Conservation (phyloP, 1,140 invertebrate genomes). For the Drosophila tropicalis region DNA sequence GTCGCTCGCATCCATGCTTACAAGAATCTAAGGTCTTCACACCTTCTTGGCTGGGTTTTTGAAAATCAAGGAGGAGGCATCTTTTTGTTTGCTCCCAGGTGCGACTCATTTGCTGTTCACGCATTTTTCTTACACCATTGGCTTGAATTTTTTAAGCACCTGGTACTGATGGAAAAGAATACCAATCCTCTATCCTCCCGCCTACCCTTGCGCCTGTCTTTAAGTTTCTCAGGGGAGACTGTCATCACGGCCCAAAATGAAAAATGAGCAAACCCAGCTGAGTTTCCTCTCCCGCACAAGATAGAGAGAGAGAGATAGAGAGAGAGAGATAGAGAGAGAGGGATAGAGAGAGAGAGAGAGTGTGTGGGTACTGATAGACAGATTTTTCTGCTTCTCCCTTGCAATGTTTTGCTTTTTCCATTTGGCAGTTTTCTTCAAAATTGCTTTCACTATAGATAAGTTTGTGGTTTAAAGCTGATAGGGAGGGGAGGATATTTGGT, state of each 20-base stretch:
- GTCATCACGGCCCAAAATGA: constrained; percentile 60
- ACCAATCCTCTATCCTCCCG: background rate
- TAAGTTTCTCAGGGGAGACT: constrained; percentile 51
- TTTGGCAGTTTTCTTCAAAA: constrained; percentile 34
- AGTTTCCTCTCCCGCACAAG: background rate
- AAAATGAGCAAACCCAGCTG: constrained; percentile 49
- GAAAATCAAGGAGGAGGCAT: background rate
- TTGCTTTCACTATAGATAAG: constrained; percentile 53
- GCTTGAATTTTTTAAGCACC: constrained; percentile 67
- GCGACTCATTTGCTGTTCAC: constrained; percentile 65
- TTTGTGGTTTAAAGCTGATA: constrained; percentile 25
- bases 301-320: background rate
- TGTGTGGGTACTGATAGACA: background rate
- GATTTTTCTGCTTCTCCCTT: background rate
- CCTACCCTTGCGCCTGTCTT: background rate
- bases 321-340: background rate
- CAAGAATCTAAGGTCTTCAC: background rate
- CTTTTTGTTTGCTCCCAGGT: constrained; percentile 45
- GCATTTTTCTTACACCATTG: constrained; percentile 55
- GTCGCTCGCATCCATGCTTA: too few species aligned
- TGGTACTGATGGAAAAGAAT: constrained; percentile 32
- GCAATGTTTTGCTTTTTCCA: constrained; percentile 9
- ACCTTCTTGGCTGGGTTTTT: background rate
- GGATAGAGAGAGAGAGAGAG: background rate
- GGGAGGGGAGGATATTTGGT: background rate